phyloP scores from a whole-genome alignment of 2,113 vertebrate species.

The Phyllopteryx taeniolatus region DNA sequence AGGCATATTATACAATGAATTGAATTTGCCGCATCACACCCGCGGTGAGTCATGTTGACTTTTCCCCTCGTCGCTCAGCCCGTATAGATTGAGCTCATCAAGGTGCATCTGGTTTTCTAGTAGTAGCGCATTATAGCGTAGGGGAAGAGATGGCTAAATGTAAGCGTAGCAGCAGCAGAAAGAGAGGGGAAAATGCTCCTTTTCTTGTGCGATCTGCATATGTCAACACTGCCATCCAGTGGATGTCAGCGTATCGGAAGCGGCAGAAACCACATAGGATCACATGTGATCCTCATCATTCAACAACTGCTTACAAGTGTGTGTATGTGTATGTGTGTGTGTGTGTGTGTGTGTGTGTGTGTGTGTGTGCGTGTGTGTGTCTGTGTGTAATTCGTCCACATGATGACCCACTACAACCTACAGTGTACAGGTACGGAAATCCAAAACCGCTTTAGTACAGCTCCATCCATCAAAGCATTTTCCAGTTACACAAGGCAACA shows the following conservation, averaged over 20 bases:
- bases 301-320: background rate
- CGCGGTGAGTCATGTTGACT: conserved; percentile 4
- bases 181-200: conserved; percentile 30
- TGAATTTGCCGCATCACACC: conserved; percentile 30
- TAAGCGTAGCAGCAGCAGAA: conserved; percentile 16
- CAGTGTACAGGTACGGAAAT: background rate
- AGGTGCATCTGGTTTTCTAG: conserved; percentile 38
- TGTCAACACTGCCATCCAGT: conserved; percentile 70
- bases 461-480: background rate
- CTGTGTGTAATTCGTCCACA: background rate
- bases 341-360: background rate
- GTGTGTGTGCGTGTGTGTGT: background rate
- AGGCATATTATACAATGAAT: background rate
- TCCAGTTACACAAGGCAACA: conserved; percentile 1
- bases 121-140: conserved; percentile 36
- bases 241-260: conserved; percentile 3
- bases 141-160: conserved; percentile 29
- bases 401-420: background rate
- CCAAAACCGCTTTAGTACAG: background rate
- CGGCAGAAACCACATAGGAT: background rate
- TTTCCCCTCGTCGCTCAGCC: background rate
- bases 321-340: background rate
- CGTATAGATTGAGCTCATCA: conserved; percentile 18
- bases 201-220: conserved; percentile 25
- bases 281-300: conserved; percentile 13